Evolutionary conservation across 2,888 invertebrate genomes (phyloP), one percentile per base, ranked within the genome.

Genomic region (Germaria angustata): DNA sequence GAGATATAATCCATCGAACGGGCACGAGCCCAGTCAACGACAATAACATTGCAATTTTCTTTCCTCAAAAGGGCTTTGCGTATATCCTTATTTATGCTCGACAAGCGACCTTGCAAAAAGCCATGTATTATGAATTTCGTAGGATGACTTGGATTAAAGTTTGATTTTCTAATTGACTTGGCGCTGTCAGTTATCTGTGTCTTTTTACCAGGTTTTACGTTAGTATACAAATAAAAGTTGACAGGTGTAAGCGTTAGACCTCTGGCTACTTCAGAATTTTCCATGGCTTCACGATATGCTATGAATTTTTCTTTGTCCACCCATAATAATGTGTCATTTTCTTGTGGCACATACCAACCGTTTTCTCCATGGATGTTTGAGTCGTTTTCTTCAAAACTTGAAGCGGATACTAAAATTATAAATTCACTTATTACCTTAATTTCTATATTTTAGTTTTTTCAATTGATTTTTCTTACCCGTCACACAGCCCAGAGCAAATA

Each of bases 21-120:
- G 0, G 93, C 93, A 78, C 93, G 93, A 1, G 90, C 91, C 93
- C 93, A 94, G 86, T 94, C 93, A 9, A 94, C 93, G 2, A 93
- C 92, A 66, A 94, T 92, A 77, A 94, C 92, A 85, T 94, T 94
- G 81, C 92, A 89, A 80, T 93, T 92, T 36, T 92, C 93, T 2
- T 92, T 91, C 75, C 92, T 91, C 22, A 94, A 90, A 86, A 93
- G 93, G 0, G 93, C 94, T 24, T 87, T 72, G 15, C 87, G 87
- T 2, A 90, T 87, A 0, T 87, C 85, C 49, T 86, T 87, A 84
- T 88, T 88, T 82, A 88, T 85, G 7, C 7, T 5, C 0, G 76
- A 49, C 0, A 36, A n/a, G 15, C 49, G 57, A 7, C 71, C 32
- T 59, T 83, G 76, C 2, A 36, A 91, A 93, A 93, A 93, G 11